These are phyloP conservation scores for Euthynnus affinis DNA, from an alignment of 2,797 vertebrate genomes.

Conservation along the genomic window DNA sequence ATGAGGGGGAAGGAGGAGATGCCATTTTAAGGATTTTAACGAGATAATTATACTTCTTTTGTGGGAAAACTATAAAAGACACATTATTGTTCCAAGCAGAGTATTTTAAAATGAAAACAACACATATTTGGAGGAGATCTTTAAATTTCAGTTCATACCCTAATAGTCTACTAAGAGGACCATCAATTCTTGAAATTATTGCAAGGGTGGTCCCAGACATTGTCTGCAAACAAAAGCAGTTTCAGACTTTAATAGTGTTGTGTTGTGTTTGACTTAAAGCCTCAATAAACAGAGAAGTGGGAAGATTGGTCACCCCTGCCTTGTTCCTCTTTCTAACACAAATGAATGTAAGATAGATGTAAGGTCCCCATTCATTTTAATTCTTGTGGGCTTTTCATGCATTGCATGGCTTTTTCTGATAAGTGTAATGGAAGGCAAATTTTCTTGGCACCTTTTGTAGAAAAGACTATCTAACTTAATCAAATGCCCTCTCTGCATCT, in stretches of 20 bases:
- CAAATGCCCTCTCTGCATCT: not conserved
- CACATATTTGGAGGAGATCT: no score
- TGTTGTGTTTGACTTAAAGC: slow-evolving; percentile 17
- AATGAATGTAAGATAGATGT: not conserved
- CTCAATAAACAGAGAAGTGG: slow-evolving; percentile 13
- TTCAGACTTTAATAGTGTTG: not conserved
- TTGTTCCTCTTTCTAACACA: slow-evolving; percentile 5
- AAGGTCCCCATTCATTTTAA: slow-evolving; percentile 12
- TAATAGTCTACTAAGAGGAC: no score
- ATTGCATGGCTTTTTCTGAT: not conserved
- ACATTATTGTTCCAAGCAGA: no score
- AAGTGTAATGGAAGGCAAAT: not conserved
- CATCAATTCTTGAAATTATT: slow-evolving; percentile 8
- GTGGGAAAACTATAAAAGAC: no score
- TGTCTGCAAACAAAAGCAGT: not conserved
- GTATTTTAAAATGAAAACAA: no score
- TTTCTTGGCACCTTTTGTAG: not conserved
- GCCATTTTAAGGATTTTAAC: no score
- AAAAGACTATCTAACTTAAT: not conserved
- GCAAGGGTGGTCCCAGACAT: not conserved
- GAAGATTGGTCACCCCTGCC: not conserved
- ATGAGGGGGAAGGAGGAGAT: no score
- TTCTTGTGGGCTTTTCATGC: not conserved
- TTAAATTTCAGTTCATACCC: not conserved
- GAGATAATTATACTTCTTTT: no score